Conservation (phyloP, 2,113 vertebrate genomes). For the Pongo pygmaeus region DNA sequence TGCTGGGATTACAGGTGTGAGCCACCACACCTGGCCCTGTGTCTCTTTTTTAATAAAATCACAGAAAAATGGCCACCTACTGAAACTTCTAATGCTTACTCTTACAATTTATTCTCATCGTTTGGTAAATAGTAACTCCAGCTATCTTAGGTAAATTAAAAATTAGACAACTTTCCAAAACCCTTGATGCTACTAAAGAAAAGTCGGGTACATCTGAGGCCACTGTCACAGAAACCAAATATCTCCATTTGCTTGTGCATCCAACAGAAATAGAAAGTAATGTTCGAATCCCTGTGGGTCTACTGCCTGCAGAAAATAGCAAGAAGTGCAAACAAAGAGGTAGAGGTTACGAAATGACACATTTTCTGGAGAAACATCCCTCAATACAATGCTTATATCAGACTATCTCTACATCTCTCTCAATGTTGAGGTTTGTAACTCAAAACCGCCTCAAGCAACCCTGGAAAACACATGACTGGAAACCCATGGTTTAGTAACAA, state of each 20-base stretch:
- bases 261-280: not conserved
- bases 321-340: not conserved
- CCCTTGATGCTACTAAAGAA: not conserved
- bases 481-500: not conserved
- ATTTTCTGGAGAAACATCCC: not conserved
- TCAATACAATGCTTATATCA: not conserved
- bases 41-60: not conserved
- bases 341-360: not conserved
- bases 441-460: not conserved
- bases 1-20: too few relatives aligned
- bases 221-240: not conserved
- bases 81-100: not conserved
- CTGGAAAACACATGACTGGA: not conserved
- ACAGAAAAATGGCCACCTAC: too few relatives aligned
- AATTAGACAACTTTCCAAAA: slow-evolving; percentile 3
- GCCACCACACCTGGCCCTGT: too few relatives aligned
- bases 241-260: not conserved
- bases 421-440: not conserved
- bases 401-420: not conserved
- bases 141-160: not conserved
- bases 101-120: not conserved
- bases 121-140: not conserved
- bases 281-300: not conserved
- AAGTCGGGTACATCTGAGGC: not conserved
- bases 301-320: not conserved